Conservation (phyloP, 2,797 vertebrate species). For the Brotula barbata region DNA sequence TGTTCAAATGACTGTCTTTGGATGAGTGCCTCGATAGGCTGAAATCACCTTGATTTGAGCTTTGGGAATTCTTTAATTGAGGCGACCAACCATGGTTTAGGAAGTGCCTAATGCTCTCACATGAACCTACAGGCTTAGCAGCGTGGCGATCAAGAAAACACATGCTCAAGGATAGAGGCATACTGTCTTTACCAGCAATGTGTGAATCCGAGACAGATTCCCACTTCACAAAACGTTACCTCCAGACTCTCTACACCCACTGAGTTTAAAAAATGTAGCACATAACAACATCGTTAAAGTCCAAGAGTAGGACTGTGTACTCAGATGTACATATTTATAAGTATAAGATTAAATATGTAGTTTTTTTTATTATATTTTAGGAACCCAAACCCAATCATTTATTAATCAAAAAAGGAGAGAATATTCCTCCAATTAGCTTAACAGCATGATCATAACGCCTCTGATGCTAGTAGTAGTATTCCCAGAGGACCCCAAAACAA, state of each 20-base stretch:
- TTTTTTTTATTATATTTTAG: slow-evolving; percentile 33
- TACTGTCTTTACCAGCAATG: slow-evolving; percentile 32
- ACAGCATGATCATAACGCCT: slow-evolving; percentile 42
- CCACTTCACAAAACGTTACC: not conserved
- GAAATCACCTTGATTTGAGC: no score
- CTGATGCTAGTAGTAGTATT: slow-evolving; percentile 42
- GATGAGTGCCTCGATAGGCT: no score
- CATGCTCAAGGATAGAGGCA: slow-evolving; percentile 70
- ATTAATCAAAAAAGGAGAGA: slow-evolving; percentile 66
- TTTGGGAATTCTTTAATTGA: no score
- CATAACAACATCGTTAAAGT: slow-evolving; percentile 20
- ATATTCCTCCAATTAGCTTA: slow-evolving; percentile 55
- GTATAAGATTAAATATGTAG: slow-evolving; percentile 7
- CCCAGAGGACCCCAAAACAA: slow-evolving; percentile 52
- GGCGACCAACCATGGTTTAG: no score
- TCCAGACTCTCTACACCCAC: not conserved
- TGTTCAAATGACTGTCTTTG: no score
- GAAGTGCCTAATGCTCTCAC: slow-evolving; percentile 47
- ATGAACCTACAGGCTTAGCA: slow-evolving; percentile 42
- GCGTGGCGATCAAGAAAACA: slow-evolving; percentile 48
- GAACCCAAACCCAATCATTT: slow-evolving; percentile 51
- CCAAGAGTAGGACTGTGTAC: slow-evolving; percentile 22
- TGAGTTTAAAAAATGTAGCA: not conserved
- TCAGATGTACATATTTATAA: slow-evolving; percentile 4
- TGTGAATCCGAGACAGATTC: slow-evolving; percentile 24